Evolutionary conservation across 2,113 vertebrate species (phyloP).

Genomic region (Corydoras maculifer): DNA sequence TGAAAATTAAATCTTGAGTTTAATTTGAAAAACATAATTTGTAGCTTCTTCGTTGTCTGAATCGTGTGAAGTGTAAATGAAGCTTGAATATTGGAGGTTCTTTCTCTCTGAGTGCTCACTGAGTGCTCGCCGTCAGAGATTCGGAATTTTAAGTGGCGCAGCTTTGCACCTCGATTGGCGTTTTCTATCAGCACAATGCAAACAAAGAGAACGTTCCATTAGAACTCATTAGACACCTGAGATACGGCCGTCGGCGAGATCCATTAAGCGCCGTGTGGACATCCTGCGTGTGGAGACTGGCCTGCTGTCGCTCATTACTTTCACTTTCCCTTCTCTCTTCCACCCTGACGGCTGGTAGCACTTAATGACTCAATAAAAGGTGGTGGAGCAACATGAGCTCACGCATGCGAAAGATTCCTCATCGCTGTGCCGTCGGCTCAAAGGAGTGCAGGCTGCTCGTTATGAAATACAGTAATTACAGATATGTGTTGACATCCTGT

Average conservation of each 20-base stretch:
- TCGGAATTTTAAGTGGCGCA: neutral
- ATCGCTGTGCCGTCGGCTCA: too few relatives aligned
- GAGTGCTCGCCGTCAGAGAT: neutral
- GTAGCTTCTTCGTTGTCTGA: too few relatives aligned
- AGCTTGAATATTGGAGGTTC: neutral
- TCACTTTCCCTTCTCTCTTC: neutral
- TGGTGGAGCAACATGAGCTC: neutral
- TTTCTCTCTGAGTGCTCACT: neutral
- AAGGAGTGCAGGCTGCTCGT: too few relatives aligned
- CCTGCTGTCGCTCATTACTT: neutral
- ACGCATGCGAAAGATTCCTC: too few relatives aligned
- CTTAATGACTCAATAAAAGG: neutral
- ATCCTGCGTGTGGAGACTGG: conserved; percentile 2
- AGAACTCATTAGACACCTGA: conserved; percentile 23
- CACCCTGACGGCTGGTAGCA: neutral
- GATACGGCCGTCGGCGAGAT: neutral
- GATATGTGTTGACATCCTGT: too few relatives aligned
- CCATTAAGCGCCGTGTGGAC: conserved; percentile 15
- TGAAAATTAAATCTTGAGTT: too few relatives aligned
- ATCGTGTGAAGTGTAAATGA: neutral
- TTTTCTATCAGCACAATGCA: conserved; percentile 2
- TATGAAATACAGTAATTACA: too few relatives aligned
- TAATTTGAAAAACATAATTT: too few relatives aligned
- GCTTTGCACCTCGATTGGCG: neutral
- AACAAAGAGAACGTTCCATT: conserved; percentile 23